Base-by-base conservation (phyloP, 2,888 invertebrate species). In the Boloria euphrosyne region DNA sequence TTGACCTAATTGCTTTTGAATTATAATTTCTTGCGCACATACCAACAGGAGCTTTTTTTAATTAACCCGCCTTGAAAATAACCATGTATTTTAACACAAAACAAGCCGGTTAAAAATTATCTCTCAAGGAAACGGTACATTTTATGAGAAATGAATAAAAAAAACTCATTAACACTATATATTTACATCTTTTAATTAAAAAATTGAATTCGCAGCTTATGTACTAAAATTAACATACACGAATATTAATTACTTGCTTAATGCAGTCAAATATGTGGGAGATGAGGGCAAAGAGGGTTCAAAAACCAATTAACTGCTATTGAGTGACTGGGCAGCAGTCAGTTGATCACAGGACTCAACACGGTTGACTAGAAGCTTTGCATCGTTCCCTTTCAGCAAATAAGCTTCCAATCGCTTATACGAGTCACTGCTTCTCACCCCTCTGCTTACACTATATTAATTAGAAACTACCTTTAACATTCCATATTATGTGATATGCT, bases 361-460 rank as follows among this genome's bases (percentile, higher is more conserved):
- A 84, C 86, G 85, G 81, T 86, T 84, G 83, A 87, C 86, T 86
- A 81, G 81, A 74, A 78, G 80, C 85, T 82, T 84, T 85, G 82
- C 80, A 64, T 58, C 78, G 81, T 75, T 80, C 80, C 79, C 81
- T 84, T 80, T 84, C 80, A 83, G 78, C 79, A 80, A 84, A 84
- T 82, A 81, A 77, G 76, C 81, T 77, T 80, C 80, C 79, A 79
- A 79, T 79, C 81, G 82, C 79, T 88, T 82, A 83, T 82, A 85
- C 86, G 86, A 87, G 82, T 88, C 89, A 87, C 80, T 86, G 84
- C 81, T 67, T 78, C 75, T 75, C 81, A 78, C 84, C 83, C 82
- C 76, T 70, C 74, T 73, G 68, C 73, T 73, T 75, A 74, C 75
- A 75, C 75, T 77, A 71, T 73, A 70, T 72, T 74, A 74, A 73